These are phyloP conservation scores for Gorsachius magnificus DNA, from an alignment of 2,797 vertebrate genomes.

Conservation along the genomic window DNA sequence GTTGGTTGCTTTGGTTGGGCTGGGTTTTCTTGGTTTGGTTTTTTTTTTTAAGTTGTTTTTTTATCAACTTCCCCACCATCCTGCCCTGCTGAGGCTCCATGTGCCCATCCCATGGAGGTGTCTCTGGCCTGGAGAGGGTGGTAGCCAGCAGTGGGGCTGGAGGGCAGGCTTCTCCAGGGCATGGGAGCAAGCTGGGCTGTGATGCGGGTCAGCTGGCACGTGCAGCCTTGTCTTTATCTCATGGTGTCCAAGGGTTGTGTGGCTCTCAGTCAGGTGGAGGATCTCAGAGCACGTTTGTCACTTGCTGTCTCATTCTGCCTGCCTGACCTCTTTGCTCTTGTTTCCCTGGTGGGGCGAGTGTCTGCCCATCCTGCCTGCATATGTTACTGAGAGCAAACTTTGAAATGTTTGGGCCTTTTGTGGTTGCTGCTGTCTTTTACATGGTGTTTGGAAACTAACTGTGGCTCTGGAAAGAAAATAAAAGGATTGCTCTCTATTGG, in stretches of 20 bases:
- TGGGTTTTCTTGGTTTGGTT: not conserved
- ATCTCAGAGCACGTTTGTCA: not conserved
- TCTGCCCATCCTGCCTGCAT: not conserved
- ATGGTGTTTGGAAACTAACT: not conserved
- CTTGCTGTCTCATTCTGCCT: not conserved
- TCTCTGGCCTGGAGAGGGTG: not conserved
- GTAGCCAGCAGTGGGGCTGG: not conserved
- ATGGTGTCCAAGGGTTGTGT: not conserved
- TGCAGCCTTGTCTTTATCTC: not conserved
- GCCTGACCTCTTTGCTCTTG: not conserved
- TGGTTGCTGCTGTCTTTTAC: not conserved
- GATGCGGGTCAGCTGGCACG: rapidly evolving
- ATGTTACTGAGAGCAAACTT: not conserved
- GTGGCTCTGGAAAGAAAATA: not conserved
- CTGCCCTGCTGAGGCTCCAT: not conserved
- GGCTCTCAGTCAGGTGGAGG: not conserved
- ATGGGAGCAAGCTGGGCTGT: not conserved
- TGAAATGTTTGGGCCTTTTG: not conserved
- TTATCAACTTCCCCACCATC: not conserved
- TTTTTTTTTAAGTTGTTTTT: not conserved
- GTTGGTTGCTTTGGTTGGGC: not conserved
- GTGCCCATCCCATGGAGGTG: not conserved
- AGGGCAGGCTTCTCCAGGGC: not conserved
- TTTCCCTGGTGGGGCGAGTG: not conserved
- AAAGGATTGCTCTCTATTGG: not conserved